A percentile compares a stretch with the other conserved stretches of the same genome.
These are phyloP conservation scores for Acromyrmex echinatior DNA, from an alignment of 1,140 invertebrate genomes.

Conservation along the genomic window DNA sequence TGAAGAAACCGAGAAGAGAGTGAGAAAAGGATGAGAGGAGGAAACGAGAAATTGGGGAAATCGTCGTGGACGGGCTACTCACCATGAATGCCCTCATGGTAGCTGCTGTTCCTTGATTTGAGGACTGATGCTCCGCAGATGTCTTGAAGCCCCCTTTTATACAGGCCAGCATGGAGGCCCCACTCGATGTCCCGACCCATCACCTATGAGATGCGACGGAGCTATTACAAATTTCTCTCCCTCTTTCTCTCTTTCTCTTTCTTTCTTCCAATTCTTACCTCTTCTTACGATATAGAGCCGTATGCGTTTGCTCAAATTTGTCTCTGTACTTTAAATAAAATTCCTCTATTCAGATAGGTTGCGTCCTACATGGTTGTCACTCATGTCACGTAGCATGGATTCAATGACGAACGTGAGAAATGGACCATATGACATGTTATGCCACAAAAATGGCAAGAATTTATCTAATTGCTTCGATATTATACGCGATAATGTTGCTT, in stretches of 20 bases:
- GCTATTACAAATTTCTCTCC: conserved; percentile 84
- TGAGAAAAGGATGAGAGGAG: background rate
- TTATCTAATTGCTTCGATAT: background rate
- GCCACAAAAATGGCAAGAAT: background rate
- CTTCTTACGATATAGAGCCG: conserved; percentile 9
- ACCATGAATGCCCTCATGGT: conserved; percentile 87
- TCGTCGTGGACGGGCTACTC: conserved; percentile 80
- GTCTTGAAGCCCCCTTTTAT: conserved; percentile 85
- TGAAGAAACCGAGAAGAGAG: background rate
- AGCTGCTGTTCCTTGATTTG: conserved; percentile 86
- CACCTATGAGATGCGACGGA: conserved; percentile 85
- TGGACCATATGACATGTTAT: background rate
- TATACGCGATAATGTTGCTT: background rate
- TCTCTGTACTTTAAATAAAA: conserved; percentile 56
- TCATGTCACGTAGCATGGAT: background rate
- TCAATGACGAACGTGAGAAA: conserved; percentile 48
- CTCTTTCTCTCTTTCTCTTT: conserved; percentile 73
- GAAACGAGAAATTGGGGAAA: conserved; percentile 27
- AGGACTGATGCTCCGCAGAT: conserved; percentile 86
- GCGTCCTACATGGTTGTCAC: background rate
- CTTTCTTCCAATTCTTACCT: conserved; percentile 59
- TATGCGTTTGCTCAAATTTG: conserved; percentile 35
- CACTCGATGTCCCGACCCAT: conserved; percentile 84
- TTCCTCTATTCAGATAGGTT: conserved; percentile 48
- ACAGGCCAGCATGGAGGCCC: conserved; percentile 79